Evolutionary conservation across 2,113 vertebrate species (phyloP).

Genomic region (Oxyruncus cristatus): DNA sequence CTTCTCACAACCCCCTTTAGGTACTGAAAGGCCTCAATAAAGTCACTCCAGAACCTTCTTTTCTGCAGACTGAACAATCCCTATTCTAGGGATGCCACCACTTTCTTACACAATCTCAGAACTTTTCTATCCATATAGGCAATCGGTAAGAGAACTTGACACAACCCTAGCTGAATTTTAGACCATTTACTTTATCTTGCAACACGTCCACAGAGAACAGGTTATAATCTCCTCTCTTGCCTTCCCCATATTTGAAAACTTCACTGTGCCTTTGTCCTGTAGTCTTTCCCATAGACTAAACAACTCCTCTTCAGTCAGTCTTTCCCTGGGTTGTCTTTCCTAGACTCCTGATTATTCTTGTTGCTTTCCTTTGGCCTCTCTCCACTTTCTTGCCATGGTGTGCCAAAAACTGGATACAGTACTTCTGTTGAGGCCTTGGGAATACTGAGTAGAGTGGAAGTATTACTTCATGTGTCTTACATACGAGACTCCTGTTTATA

Average conservation of each 20-base stretch:
- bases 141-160: neutral
- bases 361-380: conserved; percentile 38
- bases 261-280: neutral
- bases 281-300: neutral
- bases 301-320: neutral
- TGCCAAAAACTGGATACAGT: conserved; percentile 19
- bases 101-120: neutral
- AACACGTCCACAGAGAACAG: rapidly evolving
- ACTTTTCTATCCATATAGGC: too few species aligned
- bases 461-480: conserved; percentile 2
- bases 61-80: neutral
- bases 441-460: neutral
- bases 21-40: too few species aligned
- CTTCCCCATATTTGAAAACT: neutral
- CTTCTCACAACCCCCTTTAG: neutral
- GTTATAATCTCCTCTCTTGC: neutral
- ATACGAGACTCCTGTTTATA: neutral
- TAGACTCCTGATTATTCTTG: neutral
- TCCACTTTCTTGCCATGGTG: neutral
- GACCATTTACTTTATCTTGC: rapidly evolving
- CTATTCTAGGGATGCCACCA: rapidly evolving
- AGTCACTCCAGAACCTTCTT: neutral
- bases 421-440: neutral
- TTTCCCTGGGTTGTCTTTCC: neutral
- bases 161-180: neutral